A percentile compares a stretch with the other conserved stretches of the same genome.
Conservation (phyloP, 2,888 invertebrate species). For the Ectemnius continuus region DNA sequence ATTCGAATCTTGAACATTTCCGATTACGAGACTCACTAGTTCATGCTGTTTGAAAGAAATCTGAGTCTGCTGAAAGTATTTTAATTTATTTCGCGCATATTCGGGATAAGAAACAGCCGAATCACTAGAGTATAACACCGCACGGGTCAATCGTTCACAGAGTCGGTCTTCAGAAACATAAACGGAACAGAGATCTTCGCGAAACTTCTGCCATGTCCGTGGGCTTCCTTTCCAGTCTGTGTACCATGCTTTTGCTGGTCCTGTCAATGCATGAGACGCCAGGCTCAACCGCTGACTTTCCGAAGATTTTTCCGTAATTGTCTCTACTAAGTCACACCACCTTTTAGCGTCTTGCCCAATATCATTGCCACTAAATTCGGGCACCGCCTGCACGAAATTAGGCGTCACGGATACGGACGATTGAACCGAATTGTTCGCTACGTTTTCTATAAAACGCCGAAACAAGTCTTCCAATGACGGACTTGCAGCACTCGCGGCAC, state of each 20-base stretch:
- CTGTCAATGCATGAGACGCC: too few species aligned
- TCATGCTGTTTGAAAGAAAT: constrained; percentile 1
- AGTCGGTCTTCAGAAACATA: background rate
- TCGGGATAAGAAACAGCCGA: background rate
- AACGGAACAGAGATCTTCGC: constrained; percentile 2
- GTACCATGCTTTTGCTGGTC: too few species aligned
- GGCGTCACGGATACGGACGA: too few species aligned
- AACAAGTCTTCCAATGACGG: too few species aligned
- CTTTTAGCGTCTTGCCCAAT: background rate
- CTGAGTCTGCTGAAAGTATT: background rate
- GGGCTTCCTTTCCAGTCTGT: too few species aligned
- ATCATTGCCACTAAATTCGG: background rate
- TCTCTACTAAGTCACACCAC: constrained; percentile 10
- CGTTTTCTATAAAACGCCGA: too few species aligned
- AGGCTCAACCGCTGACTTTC: too few species aligned
- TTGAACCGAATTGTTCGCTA: too few species aligned
- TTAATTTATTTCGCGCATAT: constrained; percentile 3
- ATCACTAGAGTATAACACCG: constrained; percentile 5
- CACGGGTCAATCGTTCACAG: background rate
- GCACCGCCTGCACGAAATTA: background rate
- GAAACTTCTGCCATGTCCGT: constrained; percentile 2
- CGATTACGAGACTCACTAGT: background rate
- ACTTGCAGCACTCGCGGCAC: too few species aligned
- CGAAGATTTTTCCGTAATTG: background rate
- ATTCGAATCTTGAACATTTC: too few species aligned